Conservation (phyloP, 2,888 invertebrate species). For the Deilephila porcellus region DNA sequence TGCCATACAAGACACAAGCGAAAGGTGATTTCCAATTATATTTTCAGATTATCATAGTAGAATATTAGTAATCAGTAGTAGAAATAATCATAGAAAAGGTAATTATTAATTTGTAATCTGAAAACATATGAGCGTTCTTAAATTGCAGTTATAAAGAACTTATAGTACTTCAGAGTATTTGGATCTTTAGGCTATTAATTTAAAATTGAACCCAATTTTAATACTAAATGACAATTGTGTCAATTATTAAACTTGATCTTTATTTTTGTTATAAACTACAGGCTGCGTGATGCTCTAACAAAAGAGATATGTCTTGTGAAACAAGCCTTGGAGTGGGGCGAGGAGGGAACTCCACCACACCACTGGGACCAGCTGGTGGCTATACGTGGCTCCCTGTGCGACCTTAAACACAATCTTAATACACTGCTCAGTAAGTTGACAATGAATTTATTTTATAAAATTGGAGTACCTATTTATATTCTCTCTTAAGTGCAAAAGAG, state of each 20-base stretch:
- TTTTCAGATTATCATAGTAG: background rate
- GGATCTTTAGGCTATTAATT: no score
- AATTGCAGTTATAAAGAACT: no score
- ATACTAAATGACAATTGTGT: no score
- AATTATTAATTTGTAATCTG: no score
- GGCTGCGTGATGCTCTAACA: constrained; percentile 70
- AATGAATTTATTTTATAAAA: background rate
- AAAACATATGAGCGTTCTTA: no score
- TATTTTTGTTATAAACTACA: constrained; percentile 41
- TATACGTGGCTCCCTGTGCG: constrained; percentile 70
- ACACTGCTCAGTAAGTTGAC: constrained; percentile 68
- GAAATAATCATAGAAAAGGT: no score
- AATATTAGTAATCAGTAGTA: background rate
- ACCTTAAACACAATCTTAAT: constrained; percentile 74
- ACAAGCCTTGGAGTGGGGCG: constrained; percentile 80
- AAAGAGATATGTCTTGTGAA: constrained; percentile 76
- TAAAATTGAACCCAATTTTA: no score
- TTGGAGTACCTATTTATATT: no score
- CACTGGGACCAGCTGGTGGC: constrained; percentile 81
- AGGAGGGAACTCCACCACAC: constrained; percentile 74
- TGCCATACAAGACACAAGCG: constrained; percentile 82
- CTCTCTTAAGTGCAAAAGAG: no score
- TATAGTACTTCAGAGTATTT: no score
- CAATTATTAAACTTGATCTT: no score
- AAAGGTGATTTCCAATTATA: constrained; percentile 62